A percentile compares a stretch with the other conserved stretches of the same genome.
phyloP scores from a whole-genome alignment of 2,797 vertebrate genomes.

The Echeneis naucrates region DNA sequence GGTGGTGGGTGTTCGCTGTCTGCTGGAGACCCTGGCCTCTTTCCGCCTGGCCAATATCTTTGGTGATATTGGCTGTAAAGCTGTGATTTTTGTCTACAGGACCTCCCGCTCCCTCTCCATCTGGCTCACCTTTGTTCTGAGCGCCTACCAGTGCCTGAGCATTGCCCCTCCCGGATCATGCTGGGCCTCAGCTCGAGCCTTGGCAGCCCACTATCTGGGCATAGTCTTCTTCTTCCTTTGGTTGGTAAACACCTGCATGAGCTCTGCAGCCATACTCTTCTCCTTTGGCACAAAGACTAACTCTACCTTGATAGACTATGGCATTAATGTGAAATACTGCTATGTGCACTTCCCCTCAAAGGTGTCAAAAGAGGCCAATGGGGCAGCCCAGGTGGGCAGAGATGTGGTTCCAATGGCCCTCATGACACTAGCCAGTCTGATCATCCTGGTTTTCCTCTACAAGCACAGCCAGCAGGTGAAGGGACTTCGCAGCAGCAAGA shows the following conservation, averaged over 20 bases:
- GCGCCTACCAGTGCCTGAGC: slow-evolving; percentile 82
- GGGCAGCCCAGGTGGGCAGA: slow-evolving; percentile 76
- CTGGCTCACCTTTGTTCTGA: slow-evolving; percentile 85
- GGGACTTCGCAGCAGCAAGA: slow-evolving; percentile 62
- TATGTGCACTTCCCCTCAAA: slow-evolving; percentile 77
- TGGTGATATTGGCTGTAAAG: slow-evolving; percentile 74
- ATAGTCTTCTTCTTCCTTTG: slow-evolving; percentile 77
- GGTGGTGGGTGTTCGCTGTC: slow-evolving; percentile 80
- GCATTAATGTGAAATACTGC: slow-evolving; percentile 82
- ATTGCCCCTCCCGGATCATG: slow-evolving; percentile 78
- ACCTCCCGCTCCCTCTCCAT: slow-evolving; percentile 82
- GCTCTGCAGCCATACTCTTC: slow-evolving; percentile 67
- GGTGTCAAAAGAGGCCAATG: slow-evolving; percentile 69
- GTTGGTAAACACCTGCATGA: slow-evolving; percentile 79
- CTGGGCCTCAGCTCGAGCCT: slow-evolving; percentile 64
- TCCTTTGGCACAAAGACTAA: slow-evolving; percentile 58
- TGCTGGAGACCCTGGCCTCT: slow-evolving; percentile 80
- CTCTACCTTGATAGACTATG: slow-evolving; percentile 51
- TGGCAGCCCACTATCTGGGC: slow-evolving; percentile 61
- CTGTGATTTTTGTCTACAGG: slow-evolving; percentile 82
- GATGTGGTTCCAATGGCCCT: slow-evolving; percentile 84
- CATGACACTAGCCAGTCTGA: slow-evolving; percentile 80
- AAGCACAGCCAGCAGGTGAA: slow-evolving; percentile 79
- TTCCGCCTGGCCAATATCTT: slow-evolving; percentile 74
- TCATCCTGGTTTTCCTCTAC: slow-evolving; percentile 82